A percentile compares a stretch with the other conserved stretches of the same genome.
Conservation (phyloP, 2,113 vertebrate species). For the Otus sunia region DNA sequence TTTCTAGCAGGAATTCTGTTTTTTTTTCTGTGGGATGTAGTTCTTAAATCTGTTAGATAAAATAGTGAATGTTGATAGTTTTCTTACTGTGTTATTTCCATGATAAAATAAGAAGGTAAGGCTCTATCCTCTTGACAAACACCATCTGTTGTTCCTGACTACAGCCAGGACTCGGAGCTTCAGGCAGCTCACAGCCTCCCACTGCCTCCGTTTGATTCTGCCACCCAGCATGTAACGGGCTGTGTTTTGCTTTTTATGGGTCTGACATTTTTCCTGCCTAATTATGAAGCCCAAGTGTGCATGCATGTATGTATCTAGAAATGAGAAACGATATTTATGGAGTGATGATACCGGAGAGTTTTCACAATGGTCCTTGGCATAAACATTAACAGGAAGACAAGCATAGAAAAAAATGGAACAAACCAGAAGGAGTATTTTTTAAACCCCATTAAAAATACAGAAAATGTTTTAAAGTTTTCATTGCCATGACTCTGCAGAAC, state of each 20-base stretch:
- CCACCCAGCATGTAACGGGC: background rate
- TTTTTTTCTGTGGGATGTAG: background rate
- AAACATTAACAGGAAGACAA: background rate
- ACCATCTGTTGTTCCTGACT: background rate
- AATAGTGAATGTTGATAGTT: background rate
- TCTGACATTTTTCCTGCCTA: background rate
- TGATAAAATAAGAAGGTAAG: slow-evolving; percentile 15
- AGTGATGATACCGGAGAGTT: background rate
- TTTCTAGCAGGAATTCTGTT: background rate
- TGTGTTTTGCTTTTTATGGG: background rate
- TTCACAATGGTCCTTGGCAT: background rate
- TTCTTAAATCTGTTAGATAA: background rate
- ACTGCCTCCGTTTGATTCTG: rapidly evolving
- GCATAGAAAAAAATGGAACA: background rate
- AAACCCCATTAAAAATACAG: background rate
- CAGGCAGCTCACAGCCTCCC: background rate
- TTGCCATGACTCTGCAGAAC: background rate
- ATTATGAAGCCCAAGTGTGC: background rate
- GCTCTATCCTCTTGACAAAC: slow-evolving; percentile 34
- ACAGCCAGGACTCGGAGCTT: background rate
- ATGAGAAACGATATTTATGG: background rate
- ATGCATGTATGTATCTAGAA: background rate
- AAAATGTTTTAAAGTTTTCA: background rate
- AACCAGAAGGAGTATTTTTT: background rate
- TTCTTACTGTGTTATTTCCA: background rate